Base-by-base conservation (phyloP, 1,140 invertebrate genomes). In the Polypedilum pembai region DNA sequence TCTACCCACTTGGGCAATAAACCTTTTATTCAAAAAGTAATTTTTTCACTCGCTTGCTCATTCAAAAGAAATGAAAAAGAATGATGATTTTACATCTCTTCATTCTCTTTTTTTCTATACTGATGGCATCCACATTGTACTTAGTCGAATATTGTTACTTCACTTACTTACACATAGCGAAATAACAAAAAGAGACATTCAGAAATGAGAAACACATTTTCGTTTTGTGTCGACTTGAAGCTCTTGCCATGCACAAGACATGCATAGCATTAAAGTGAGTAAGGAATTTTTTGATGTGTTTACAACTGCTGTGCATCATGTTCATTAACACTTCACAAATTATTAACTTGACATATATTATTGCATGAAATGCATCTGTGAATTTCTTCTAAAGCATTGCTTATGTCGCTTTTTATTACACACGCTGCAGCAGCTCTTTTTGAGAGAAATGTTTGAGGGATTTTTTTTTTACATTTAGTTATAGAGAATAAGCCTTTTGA, bases 321-420 rank as follows among this genome's bases (percentile, higher is more conserved):
- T 69, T 69, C 65, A 69, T 69, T 69, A 69, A 69, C 65, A 69
- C 65, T 69, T 69, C 65, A 69, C 65, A 69, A 69, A 69, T 69
- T 69, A 69, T 69, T 69, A 69, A 69, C 65, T 69, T 69, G 65
- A 69, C 65, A 69, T 18, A 20, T 69, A 69, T 69, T 69, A 69
- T 69, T 69, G 65, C 65, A 69, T 69, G 45, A 69, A 69, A 69
- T 69, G 65, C 65, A 69, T 69, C 20, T 56, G 45, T 56, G 45
- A 56, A 56, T 56, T 56, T 56, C 45, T 56, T 45, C 1, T 15
- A 45, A 8, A 12, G 41, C 41, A 45, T 45, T 41, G 10, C 10
- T 7, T 45, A 45, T 45, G 8, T 56, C 45, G 12, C 45, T 56
- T 45, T 33, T 56, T 56, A 56, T 56, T 12, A 56, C 12, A 45